Percentiles rank a stretch among this genome's conserved stretches.
These are phyloP conservation scores for Caenorhabditis uteleia DNA, from an alignment of 2,888 invertebrate species.

Conservation along the genomic window DNA sequence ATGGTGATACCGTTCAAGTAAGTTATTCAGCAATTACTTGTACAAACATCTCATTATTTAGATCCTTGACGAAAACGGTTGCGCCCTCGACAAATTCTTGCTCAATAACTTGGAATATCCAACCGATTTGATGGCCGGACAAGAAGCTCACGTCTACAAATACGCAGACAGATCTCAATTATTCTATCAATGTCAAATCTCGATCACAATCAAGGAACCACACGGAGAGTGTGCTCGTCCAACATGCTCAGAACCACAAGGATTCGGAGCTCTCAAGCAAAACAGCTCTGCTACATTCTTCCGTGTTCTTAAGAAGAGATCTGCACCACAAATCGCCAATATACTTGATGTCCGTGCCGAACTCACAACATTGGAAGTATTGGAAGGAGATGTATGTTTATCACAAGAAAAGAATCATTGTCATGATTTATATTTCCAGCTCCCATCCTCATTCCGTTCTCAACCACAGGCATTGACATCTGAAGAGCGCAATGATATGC, in stretches of 20 bases:
- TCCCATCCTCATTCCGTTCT: conserved; percentile 23
- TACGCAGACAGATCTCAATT: conserved; percentile 64
- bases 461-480: conserved; percentile 21
- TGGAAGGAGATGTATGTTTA: conserved; percentile 45
- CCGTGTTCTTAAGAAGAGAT: conserved; percentile 61
- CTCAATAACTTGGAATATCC: conserved; percentile 67
- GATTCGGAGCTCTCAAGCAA: conserved; percentile 64
- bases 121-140: conserved; percentile 64
- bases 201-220: conserved; percentile 66
- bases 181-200: conserved; percentile 68
- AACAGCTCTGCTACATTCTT: conserved; percentile 44
- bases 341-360: conserved; percentile 67
- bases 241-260: conserved; percentile 64
- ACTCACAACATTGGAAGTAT: conserved; percentile 64
- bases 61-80: conserved; percentile 59
- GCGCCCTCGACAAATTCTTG: conserved; percentile 60
- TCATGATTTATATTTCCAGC: conserved; percentile 14
- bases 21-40: not conserved
- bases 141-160: conserved; percentile 68
- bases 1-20: conserved; percentile 59
- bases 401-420: not conserved
- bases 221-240: conserved; percentile 67
- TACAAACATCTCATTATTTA: not conserved
- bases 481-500: conserved; percentile 6
- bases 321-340: conserved; percentile 49